phyloP scores from a whole-genome alignment of 2,888 invertebrate species.

The Cantharis flavilabris region DNA sequence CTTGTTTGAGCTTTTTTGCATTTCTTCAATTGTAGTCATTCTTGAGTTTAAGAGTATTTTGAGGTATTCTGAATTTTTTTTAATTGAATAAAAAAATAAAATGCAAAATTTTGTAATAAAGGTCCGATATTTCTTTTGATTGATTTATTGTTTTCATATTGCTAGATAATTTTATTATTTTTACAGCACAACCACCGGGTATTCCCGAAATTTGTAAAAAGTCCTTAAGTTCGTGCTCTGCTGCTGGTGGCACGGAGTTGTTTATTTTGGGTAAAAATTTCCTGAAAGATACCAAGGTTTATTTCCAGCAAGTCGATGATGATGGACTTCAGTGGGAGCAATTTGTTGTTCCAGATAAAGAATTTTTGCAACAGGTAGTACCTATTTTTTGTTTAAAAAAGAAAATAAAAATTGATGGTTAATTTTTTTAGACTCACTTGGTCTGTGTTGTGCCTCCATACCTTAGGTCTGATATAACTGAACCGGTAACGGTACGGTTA shows the following conservation, averaged over 20 bases:
- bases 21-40: too few relatives aligned
- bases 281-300: constrained; percentile 84
- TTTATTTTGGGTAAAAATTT: constrained; percentile 92
- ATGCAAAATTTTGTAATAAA: too few relatives aligned
- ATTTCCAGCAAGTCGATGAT: constrained; percentile 67
- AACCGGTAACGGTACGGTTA: constrained; percentile 75
- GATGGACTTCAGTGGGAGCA: constrained; percentile 75
- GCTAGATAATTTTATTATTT: constrained; percentile 1
- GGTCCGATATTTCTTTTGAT: too few relatives aligned
- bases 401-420: constrained; percentile 4
- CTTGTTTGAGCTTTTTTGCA: too few relatives aligned
- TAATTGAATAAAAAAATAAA: too few relatives aligned
- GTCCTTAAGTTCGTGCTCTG: constrained; percentile 79
- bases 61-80: too few relatives aligned
- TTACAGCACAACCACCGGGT: constrained; percentile 86
- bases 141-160: neutral
- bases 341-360: constrained; percentile 83
- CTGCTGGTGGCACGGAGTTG: constrained; percentile 79
- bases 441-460: constrained; percentile 86
- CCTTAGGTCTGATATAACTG: constrained; percentile 67
- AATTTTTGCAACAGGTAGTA: constrained; percentile 85
- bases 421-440: constrained; percentile 73
- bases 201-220: constrained; percentile 91
- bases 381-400: neutral
- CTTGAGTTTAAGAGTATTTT: too few relatives aligned